Conservation (phyloP, 2,113 vertebrate genomes). For the Anarrhichthys ocellatus region DNA sequence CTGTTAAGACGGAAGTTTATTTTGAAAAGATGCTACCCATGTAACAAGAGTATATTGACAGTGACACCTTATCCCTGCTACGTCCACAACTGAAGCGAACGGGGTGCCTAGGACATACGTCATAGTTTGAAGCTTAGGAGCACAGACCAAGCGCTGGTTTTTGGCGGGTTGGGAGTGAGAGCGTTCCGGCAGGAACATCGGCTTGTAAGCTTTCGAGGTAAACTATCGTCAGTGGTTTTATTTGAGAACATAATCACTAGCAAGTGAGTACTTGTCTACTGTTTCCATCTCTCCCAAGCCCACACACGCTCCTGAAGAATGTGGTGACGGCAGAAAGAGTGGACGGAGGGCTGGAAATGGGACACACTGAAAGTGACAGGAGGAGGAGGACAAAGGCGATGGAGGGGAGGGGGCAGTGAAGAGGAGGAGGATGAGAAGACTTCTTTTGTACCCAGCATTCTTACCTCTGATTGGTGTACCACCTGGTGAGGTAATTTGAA, state of each 20-base stretch:
- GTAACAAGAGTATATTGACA: background rate
- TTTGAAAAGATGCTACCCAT: background rate
- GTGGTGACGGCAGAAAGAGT: slow-evolving; percentile 67
- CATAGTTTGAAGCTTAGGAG: too few species aligned
- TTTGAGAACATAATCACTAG: background rate
- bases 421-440: slow-evolving; percentile 79
- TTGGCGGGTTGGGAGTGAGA: background rate
- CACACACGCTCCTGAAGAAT: slow-evolving; percentile 55
- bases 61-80: background rate
- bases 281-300: slow-evolving; percentile 1
- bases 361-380: slow-evolving; percentile 69
- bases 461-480: slow-evolving; percentile 99
- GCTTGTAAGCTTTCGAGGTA: background rate
- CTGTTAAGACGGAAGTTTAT: background rate
- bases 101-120: background rate
- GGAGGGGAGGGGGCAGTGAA: slow-evolving; percentile 53
- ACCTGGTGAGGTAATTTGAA: slow-evolving; percentile 99
- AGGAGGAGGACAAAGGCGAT: slow-evolving; percentile 25
- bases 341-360: slow-evolving; percentile 84
- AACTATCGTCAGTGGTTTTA: background rate
- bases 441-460: slow-evolving; percentile 92
- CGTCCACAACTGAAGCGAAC: background rate
- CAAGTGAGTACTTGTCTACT: background rate
- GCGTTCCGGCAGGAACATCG: too few species aligned
- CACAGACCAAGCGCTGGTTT: background rate